Evolutionary conservation across 1,140 invertebrate species (phyloP), one percentile per base, ranked within the genome.

Genomic region (Trichonephila clavata): DNA sequence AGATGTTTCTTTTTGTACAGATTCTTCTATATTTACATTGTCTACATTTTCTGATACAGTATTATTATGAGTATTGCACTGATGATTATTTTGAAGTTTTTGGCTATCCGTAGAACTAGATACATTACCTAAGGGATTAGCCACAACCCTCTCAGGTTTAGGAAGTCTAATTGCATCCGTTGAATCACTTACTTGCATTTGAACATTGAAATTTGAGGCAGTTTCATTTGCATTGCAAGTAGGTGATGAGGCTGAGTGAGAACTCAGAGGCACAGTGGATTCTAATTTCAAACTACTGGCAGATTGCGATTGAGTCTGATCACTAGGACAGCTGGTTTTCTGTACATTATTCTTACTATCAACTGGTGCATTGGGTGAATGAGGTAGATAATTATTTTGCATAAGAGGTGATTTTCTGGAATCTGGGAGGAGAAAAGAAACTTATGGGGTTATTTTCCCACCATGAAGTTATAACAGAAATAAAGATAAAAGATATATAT

Each of bases 371-470:
- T 61, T 94, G 39, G 93, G 86, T 89, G 93, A 94, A 94, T 94
- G 93, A 94, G 93, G 93, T 94, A 94, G 93, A 94, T 94, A 63
- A 93, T 87, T 87, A 88, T 93, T 93, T 94, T 94, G 93, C 86
- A 83, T 94, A 81, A 81, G 65, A 94, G 93, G 87, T 83, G 93
- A 94, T 57, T 94, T 94, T 68, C n/a, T 81, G 57, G 93, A 94
- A 65, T 80, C 93, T 94, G 39, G 5, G 84, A 93, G 59, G 32
- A 1, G 39, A 81, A 43, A 50, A 6, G 16, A 80, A 63, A 63
- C 16, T 63, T 63, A 20, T 63, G 50, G 7, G 0, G 10, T 50
- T 50, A 50, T 50, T 50, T 50, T 50, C 50, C 14, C 20, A 63
- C 21, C 61, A 21, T 18, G 1, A 50, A 50, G 50, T 50, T 50